Base-by-base conservation (phyloP, 2,888 invertebrate genomes). In the Conchocele bisecta region DNA sequence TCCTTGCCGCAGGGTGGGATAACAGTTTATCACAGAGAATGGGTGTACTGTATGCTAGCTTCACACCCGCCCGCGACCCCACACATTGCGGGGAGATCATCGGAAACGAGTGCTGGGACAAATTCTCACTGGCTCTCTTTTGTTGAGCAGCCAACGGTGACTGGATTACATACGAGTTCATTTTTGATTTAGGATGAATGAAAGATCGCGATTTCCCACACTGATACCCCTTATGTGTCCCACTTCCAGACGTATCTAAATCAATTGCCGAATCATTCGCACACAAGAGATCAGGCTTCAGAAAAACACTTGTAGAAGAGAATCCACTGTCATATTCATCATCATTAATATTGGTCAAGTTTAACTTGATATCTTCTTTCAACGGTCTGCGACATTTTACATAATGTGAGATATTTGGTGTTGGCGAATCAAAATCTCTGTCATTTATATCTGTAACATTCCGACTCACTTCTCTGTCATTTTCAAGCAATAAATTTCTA, bases 261-360 rank as follows among this genome's bases (percentile, higher is more conserved):
- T 68, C 71, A 59, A 77, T 71, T 13, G 70, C 74, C 31, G 71
- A 77, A 39, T 77, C 77, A n/a, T 67, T 56, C 2, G 26, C n/a
- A 11, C 17, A 20, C 22, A 28, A 28, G 20, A 31, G 29, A 22
- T 68, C 71, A 5, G 65, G 64, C 35, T 57, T 69, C 4, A 77
- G 60, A 39, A 77, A 77, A 3, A 77, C 77, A 68, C 57, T 74
- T 22, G 65, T 63, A 5, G 74, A 42, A n/a, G 73, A 74, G 13
- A 60, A 31, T 33, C 73, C 75, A 46, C 70, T 76, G 51, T 77
- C 79, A 69, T 75, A 69, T 33, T 79, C 68, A 44, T 81, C 82
- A 74, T 84, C 81, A 53, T 78, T 69, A 58, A 84, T 76, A 44
- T 80, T 68, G 11, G 79, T 70, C 37, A 84, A 64, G 37, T 84